phyloP scores from a whole-genome alignment of 1,140 invertebrate species.

The Papilio aristodemus region DNA sequence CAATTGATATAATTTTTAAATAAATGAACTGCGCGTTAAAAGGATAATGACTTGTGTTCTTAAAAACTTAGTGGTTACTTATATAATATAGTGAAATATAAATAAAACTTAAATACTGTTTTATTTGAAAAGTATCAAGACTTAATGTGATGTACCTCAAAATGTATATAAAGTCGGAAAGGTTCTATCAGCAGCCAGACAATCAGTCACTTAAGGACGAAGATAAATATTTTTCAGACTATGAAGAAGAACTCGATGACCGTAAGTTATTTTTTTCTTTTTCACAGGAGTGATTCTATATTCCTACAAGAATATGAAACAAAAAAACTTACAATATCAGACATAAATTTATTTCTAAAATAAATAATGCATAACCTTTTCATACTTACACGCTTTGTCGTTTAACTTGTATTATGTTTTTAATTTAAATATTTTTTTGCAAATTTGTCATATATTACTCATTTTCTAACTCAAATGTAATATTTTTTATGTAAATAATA shows the following conservation, averaged over 20 bases:
- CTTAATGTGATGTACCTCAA: conserved; percentile 65
- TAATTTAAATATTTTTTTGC: too few species aligned
- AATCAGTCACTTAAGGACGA: conserved; percentile 59
- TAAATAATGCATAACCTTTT: too few species aligned
- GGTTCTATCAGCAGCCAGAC: conserved; percentile 66
- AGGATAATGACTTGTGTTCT: background rate
- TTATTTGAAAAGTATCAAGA: background rate
- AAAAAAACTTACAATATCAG: too few species aligned
- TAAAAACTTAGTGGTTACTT: conserved; percentile 35
- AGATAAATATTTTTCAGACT: conserved; percentile 62
- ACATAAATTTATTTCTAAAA: too few species aligned
- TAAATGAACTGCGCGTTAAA: conserved; percentile 4
- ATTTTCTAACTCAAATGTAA: background rate
- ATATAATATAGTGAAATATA: too few species aligned
- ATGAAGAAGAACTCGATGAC: conserved; percentile 65
- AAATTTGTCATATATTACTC: background rate
- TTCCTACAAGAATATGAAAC: too few species aligned
- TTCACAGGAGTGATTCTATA: too few species aligned
- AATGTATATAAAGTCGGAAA: conserved; percentile 73
- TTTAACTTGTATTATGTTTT: too few species aligned
- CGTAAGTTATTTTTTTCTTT: conserved; percentile 58
- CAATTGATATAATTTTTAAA: background rate
- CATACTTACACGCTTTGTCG: too few species aligned
- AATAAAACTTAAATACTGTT: too few species aligned
- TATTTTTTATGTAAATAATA: background rate